Evolutionary conservation across 2,113 vertebrate genomes (phyloP).

Genomic region (Grammomys surdaster): DNA sequence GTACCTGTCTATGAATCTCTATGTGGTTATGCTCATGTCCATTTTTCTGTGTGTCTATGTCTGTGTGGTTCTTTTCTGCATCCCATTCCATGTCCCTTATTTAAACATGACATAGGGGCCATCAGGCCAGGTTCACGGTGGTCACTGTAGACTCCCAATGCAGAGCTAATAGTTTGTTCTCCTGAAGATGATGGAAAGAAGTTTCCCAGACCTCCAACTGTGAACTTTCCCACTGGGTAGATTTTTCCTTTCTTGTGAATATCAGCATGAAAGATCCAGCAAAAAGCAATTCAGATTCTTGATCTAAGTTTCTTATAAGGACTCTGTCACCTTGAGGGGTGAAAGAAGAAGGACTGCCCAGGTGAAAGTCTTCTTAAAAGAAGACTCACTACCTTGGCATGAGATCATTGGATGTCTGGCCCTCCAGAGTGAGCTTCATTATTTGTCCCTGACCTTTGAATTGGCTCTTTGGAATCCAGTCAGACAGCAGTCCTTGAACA

Average conservation of each 20-base stretch:
- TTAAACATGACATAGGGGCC: not conserved
- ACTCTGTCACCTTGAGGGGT: not conserved
- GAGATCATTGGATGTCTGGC: not conserved
- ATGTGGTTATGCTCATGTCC: not conserved
- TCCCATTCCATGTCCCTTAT: not conserved
- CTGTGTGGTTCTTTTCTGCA: not conserved
- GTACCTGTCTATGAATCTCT: not conserved
- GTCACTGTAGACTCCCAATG: not conserved
- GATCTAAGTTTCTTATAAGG: not conserved
- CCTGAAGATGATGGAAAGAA: not conserved
- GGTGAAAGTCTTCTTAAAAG: conserved; percentile 23
- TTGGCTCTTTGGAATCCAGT: conserved; percentile 15
- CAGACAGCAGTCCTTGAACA: conserved; percentile 62
- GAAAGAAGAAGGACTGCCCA: not conserved
- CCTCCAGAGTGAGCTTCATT: not conserved
- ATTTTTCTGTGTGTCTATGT: not conserved
- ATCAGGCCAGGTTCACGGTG: not conserved
- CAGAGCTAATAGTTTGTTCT: not conserved
- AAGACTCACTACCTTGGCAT: not conserved
- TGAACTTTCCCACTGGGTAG: not conserved
- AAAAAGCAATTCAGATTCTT: not conserved
- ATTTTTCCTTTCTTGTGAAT: not conserved
- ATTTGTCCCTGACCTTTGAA: conserved; percentile 62
- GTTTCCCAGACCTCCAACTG: not conserved
- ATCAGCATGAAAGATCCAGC: not conserved